Base-by-base conservation (phyloP, 2,113 vertebrate species). In the Boulengeromyrus knoepffleri region DNA sequence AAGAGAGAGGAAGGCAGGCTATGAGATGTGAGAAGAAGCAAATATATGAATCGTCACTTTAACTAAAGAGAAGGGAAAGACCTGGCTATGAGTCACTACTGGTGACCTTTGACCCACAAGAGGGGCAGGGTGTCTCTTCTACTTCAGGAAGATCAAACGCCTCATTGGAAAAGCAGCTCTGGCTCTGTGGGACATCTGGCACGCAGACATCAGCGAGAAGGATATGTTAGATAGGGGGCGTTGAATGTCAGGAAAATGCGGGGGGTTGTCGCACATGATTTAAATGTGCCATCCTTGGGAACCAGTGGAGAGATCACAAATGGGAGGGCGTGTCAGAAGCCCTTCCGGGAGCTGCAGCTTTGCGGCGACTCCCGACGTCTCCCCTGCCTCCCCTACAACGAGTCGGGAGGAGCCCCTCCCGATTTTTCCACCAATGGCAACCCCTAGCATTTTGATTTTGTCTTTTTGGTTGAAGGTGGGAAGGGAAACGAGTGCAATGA, bases 121-220 rank as follows among this genome's bases (percentile, higher is more conserved):
- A 39, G 58, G 24, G 84, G 45, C 27, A 46, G n/a, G 21, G 50
- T 19, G n/a, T 85, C 45, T 62, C 89, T 77, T 15, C 53, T 58
- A 31, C 85, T 85, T 87, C 85, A 88, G 53, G 56, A 66, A 58
- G 53, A 88, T 88, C 53, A 88, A 88, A 88, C 87, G 9, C 39
- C 89, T 56, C 27, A 19, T 17, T 52, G 56, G 50, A 9, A 52
- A 45, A 47, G n/a, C 39, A 87, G 42, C 17, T 36, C 89, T 87
- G 27, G 46, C 31, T 36, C 45, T 90, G 53, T 62, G 84, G 62
- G 86, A 80, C 90, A 90, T 90, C 85, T 90, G 90, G 90, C 24
- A 36, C 1, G 36, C 90, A 90, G 85, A 90, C 87, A 88, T 21
- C 5, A 24, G 70, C 39, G 21, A 88, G 39, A 6, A n/a, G 89